Base-by-base conservation (phyloP, 2,888 invertebrate species). In the Julus scanicus region DNA sequence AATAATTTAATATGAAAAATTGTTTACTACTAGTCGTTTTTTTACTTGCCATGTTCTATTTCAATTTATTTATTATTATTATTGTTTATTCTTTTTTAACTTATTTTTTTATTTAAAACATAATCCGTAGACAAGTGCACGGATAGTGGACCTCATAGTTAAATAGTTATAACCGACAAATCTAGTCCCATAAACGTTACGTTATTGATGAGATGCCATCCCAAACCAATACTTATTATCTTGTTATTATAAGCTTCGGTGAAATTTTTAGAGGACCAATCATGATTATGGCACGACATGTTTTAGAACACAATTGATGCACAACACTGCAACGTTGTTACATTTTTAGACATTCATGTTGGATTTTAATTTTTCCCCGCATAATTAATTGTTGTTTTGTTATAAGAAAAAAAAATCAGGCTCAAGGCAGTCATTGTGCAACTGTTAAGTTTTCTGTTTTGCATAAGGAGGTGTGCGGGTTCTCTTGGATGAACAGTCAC, bases 371-470 rank as follows among this genome's bases (percentile, higher is more conserved):
- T 80, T 63, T 63, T 80, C 29, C 37, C 80, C 80, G 9, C 80
- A 29, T 80, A 80, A 80, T 80, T 80, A 71, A 80, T 80, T 80
- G 80, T 80, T 80, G 80, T 80, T 80, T 80, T 80, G 80, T 80
- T 80, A 13, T 13, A 80, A 80, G 80, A 80, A 80, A 80, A 63
- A 80, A 80, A 37, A 37, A 80, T 37, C 80, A 37, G 86, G 86
- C 29, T 85, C 86, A 44, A 44, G 44, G 86, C 40, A 29, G 49
- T 53, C 86, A 44, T 53, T 29, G 37, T 80, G 37, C 8, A 48
- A 85, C 86, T 53, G 29, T 85, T 44, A 85, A 85, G 20, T 85
- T 85, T 85, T n/a, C 84, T 84, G 44, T 85, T 49, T 85, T 53
- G n/a, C 8, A 80, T n/a, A 44, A 85, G 48, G 48, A 53, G 48